Base-by-base conservation (phyloP, 1,140 invertebrate species). In the Megalopta genalis region DNA sequence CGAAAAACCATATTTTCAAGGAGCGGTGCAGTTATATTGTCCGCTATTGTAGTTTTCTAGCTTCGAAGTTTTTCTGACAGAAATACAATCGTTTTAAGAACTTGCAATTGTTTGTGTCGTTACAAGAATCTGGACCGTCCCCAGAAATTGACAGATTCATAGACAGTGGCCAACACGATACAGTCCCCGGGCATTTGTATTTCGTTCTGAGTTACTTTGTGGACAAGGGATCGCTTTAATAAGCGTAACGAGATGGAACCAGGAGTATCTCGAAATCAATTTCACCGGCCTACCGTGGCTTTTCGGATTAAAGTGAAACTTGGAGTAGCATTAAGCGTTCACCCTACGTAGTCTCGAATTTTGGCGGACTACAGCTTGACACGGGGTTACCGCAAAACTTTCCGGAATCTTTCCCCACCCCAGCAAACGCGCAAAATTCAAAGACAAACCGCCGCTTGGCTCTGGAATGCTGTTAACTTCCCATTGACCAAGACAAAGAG, bases 271-370 rank as follows among this genome's bases (percentile, higher is more conserved):
- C 81, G 81, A 82, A 92, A 92, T 93, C 92, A 93, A 93, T 93
- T 93, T 90, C 87, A 60, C 70, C 87, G 85, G 91, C 89, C 92
- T 92, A 92, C 68, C 76, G 88, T 88, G 91, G 92, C 92, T 93
- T 93, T 93, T 88, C 88, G 92, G 92, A 93, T 93, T 92, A 93
- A 93, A 93, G 86, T 84, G 87, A 93, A 92, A 93, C 91, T 93
- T 92, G 88, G 87, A 90, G 84, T 88, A 79, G 74, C 52, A 88
- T 87, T 92, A 91, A 92, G 90, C 90, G 87, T 85, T 86, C 80
- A 62, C 86, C 79, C 88, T 87, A 83, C 82, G 81, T 86, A 82
- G 89, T 86, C 83, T 85, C 79, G 88, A 91, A 91, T 90, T 91
- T 91, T 90, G 86, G 87, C 88, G 80, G 67, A 84, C 80, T 82